These are phyloP conservation scores for Cataglyphis albicans DNA, from an alignment of 2,888 invertebrate species.

Conservation along the genomic window DNA sequence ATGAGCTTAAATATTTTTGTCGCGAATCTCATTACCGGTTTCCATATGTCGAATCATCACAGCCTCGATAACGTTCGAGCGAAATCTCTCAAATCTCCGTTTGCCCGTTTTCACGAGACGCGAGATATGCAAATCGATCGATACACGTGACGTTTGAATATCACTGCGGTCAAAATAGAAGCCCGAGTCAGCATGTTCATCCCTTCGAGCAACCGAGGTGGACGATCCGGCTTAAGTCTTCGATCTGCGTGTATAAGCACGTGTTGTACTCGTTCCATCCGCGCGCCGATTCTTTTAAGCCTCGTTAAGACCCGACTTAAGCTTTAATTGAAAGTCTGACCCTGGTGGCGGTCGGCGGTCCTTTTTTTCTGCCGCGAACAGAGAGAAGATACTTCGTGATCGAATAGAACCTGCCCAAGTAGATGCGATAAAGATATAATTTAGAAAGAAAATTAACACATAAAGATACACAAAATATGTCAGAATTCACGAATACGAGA, in stretches of 20 bases:
- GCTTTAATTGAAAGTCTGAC: constrained; percentile 68
- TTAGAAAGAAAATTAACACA: not conserved
- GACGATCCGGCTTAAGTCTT: constrained; percentile 57
- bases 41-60: not conserved
- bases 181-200: constrained; percentile 56
- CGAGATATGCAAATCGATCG: constrained; percentile 61
- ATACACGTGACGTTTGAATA: constrained; percentile 19
- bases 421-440: not conserved
- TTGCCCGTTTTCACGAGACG: constrained; percentile 53
- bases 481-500: not conserved
- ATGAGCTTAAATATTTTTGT: constrained; percentile 7
- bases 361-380: constrained; percentile 20
- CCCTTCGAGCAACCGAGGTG: constrained; percentile 18
- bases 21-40: not conserved
- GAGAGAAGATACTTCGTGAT: not conserved
- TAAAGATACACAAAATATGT: not conserved
- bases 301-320: constrained; percentile 60
- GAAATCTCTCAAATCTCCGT: constrained; percentile 49
- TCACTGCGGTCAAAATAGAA: constrained; percentile 60
- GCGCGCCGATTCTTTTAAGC: constrained; percentile 57
- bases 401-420: not conserved
- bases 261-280: constrained; percentile 26
- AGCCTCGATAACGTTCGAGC: not conserved
- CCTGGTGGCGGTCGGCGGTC: constrained; percentile 37
- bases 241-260: constrained; percentile 41